Base-by-base conservation (phyloP, 1,140 invertebrate species). In the Tetramorium simillimum region DNA sequence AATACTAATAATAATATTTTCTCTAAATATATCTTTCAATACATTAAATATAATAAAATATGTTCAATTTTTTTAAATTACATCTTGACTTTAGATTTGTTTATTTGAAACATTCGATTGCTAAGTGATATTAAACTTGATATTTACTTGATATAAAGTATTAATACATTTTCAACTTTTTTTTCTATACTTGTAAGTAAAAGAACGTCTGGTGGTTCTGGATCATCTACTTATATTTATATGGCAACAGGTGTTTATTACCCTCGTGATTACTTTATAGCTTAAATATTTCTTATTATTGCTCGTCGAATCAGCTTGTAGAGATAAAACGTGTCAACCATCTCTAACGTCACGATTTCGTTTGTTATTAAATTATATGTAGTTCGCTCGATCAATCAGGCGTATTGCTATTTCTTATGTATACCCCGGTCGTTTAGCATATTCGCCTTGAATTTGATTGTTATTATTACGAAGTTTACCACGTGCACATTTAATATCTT, bases 301-400 rank as follows among this genome's bases (percentile, higher is more conserved):
- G 60, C 60, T 80, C 18, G 33, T 53, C 5, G 28, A 40, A 67
- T 67, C 76, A 49, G n/a, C 28, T 10, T 14, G 7, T 43, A 33
- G 43, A 33, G 43, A 78, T 49, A 37, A 24, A 51, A 21, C 4
- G 40, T 37, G n/a, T 49, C 76, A 49, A 21, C 18, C 21, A 21
- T 65, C 1, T 37, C 1, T 37, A 28, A 16, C n/a, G 28, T 51
- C 28, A 21, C 7, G 24, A 21, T 80, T 43, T 53, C 16, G 24
- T 78, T 78, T 78, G 76, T 78, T 75, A 76, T 76, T 16, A 18
- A n/a, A n/a, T n/a, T n/a, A 60, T 58, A 60, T 18, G 37, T 76
- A 24, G 21, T 49, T 40, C 5, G 18, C 7, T 33, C 49, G 76
- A 37, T 21, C n/a, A 28, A 21, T 78, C 16, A 62, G 12, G 16